Evolutionary conservation across 2,797 vertebrate genomes (phyloP).

Genomic region (Choloepus didactylus): DNA sequence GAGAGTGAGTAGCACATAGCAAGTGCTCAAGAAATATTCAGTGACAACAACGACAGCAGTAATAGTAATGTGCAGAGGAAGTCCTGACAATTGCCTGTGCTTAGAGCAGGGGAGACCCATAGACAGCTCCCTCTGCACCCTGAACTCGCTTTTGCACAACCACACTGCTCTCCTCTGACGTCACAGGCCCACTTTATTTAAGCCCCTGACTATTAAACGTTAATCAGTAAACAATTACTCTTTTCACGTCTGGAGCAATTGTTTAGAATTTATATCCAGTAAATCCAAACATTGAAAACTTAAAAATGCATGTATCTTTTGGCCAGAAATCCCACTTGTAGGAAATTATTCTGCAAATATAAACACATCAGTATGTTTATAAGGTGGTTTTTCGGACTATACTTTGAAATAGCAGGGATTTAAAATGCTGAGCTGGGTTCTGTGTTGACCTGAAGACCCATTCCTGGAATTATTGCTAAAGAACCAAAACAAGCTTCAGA

Average conservation of each 20-base stretch:
- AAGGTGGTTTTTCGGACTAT: background rate
- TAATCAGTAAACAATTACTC: background rate
- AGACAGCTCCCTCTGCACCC: background rate
- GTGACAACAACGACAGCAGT: background rate
- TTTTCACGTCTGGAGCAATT: background rate
- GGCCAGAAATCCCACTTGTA: background rate
- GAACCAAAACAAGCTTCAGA: background rate
- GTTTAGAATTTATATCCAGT: background rate
- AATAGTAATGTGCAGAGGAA: background rate
- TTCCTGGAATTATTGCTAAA: background rate
- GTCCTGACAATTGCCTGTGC: background rate
- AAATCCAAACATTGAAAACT: slow-evolving; percentile 24
- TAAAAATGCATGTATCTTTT: background rate
- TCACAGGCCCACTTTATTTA: accelerated
- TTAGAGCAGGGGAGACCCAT: background rate
- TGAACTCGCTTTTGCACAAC: background rate
- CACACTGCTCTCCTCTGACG: background rate
- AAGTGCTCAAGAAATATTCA: background rate
- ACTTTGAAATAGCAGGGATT: background rate
- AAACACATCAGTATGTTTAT: background rate
- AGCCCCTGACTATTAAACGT: background rate
- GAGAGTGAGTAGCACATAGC: background rate
- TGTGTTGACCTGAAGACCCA: background rate
- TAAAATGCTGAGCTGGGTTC: background rate
- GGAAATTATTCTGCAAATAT: background rate